Base-by-base conservation (phyloP, 2,797 vertebrate genomes). In the Enoplosus armatus region DNA sequence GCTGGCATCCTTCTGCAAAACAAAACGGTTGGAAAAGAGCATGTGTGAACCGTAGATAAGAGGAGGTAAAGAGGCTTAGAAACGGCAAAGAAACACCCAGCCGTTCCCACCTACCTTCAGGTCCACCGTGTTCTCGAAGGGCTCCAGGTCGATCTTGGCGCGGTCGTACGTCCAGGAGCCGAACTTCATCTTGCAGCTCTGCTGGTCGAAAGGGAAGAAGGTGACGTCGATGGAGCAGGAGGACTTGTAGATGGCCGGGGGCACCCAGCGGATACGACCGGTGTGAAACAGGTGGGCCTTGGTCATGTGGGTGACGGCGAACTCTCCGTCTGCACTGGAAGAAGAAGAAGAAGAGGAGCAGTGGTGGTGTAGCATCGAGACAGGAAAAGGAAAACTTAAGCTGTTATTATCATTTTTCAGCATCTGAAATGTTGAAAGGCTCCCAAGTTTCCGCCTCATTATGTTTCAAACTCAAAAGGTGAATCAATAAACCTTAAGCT, bases 101-200 rank as follows among this genome's bases (percentile, higher is more conserved):
- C 8, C 0, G 0, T 4, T 53, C 31, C 22, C 50, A 91, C 96
- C 90, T 95, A 91, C 96, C 90, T 95, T 96, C 43, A 97, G 93
- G 90, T 98, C 97, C 76, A 98, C 97, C 0, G 93, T 90, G 76
- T 68, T 94, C 33, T 96, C 96, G 67, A 96, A 96, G 85, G 91
- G 96, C 91, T 97, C 96, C 93, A 98, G 92, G 89, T 98, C 97
- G 0, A 98, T 97, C 90, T 97, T 97, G 87, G 97, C 97, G 50
- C 97, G 97, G 93, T 98, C 97, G 0, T 97, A 97, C 0, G 96
- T 96, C 97, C 97, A 98, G 20, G 97, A 98, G 70, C 97, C 97
- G 0, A 98, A 98, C 77, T 98, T 98, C 97, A 98, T 98, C 90
- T 97, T 98, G 90, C 97, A 98, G 90, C 92, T 98, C 93, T 98